Base-by-base conservation (phyloP, 1,140 invertebrate species). In the Drosophila elegans region DNA sequence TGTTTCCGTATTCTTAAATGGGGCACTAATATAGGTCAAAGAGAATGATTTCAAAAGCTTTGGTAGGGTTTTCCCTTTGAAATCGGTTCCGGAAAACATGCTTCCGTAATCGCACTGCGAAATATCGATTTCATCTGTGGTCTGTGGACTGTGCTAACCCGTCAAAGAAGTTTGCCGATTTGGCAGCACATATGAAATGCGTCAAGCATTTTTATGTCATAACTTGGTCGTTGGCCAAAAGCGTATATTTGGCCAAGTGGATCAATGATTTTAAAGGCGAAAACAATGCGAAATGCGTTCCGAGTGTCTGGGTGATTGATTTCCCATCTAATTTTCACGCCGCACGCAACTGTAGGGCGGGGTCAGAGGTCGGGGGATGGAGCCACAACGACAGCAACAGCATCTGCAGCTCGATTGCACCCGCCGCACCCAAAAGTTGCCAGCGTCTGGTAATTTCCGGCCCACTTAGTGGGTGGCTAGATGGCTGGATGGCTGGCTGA, bases 381-480 rank as follows among this genome's bases (percentile, higher is more conserved):
- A 2, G 34, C n/a, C n/a, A n/a, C n/a, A 53, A 12, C 12, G 10
- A 49, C 48, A 67, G 45, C 66, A 84, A 78, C 76, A 83, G 75
- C 67, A 69, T 69, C 72, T 83, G 80, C 80, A 82, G 44, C 29
- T 54, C 32, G 7, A 13, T 36, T 59, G 60, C 56, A 79, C 68
- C 68, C 78, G 81, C 79, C 80, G 80, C 80, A 63, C 80, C 80
- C 72, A 72, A 63, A 59, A 61, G 53, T 34, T 59, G 34, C 27
- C 44, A 60, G 39, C 74, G 76, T 80, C 80, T 66, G 66, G 66
- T 51, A 80, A 80, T 79, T 88, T 86, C 83, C 79, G 74, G 67
- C 46, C 69, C 39, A 48, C 34, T 66, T 11, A 11, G 54, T 61
- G 67, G 69, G 46, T 59, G 68, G 44, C 11, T 34, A 55, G 60